Percentiles rank a stretch among this genome's conserved stretches.
phyloP scores from a whole-genome alignment of 2,797 vertebrate species.

The Yasuhikotakia modesta region DNA sequence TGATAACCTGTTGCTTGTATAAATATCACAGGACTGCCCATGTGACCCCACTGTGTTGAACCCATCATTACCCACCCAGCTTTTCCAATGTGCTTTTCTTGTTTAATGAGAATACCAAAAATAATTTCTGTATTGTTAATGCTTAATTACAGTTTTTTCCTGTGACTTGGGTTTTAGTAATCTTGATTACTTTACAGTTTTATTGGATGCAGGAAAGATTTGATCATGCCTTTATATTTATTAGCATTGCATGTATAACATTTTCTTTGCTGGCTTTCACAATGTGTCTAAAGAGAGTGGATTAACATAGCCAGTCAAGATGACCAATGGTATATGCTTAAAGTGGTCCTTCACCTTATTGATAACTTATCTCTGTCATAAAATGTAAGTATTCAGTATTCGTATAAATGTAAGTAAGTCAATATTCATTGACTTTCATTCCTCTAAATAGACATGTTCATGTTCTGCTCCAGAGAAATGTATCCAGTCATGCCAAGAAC shows the following conservation, averaged over 20 bases:
- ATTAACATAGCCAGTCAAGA: slow-evolving; percentile 1
- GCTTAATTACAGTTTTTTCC: not conserved
- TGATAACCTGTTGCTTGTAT: slow-evolving; percentile 3
- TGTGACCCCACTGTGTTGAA: slow-evolving; percentile 13
- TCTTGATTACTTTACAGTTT: not conserved
- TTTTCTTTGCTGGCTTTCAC: slow-evolving; percentile 7
- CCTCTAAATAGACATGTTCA: not conserved
- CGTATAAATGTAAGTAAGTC: no score
- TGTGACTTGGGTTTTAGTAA: not conserved
- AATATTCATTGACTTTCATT: slow-evolving; percentile 12
- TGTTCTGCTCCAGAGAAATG: slow-evolving; percentile 7
- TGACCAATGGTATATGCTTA: not conserved
- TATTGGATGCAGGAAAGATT: not conserved
- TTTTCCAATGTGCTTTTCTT: slow-evolving; percentile 6
- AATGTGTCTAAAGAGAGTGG: slow-evolving; percentile 1
- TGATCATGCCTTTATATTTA: slow-evolving; percentile 34
- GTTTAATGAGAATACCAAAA: slow-evolving; percentile 25
- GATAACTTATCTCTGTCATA: slow-evolving; percentile 2
- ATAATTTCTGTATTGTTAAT: not conserved
- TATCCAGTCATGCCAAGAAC: not conserved
- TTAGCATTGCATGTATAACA: slow-evolving; percentile 24
- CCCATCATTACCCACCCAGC: no score
- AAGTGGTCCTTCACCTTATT: slow-evolving; percentile 8
- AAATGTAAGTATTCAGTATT: not conserved
- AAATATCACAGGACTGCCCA: slow-evolving; percentile 10